Evolutionary conservation across 2,888 invertebrate genomes (phyloP).

Genomic region (Agrotis clavis): DNA sequence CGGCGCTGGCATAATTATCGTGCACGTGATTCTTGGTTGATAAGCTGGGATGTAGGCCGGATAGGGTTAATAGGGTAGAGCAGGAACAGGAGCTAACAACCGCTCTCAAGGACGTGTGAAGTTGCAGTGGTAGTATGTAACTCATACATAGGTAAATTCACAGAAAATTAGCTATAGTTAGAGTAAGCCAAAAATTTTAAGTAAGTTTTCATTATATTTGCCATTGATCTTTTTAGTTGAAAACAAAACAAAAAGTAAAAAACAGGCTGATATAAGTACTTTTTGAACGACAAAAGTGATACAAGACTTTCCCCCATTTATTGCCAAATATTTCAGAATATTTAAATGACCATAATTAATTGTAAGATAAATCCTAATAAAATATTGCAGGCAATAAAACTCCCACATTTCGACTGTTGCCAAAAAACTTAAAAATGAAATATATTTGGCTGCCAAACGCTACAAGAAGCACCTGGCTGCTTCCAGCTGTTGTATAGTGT

Average conservation of each 20-base stretch:
- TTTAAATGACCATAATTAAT: no score
- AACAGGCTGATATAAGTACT: no score
- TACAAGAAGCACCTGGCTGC: conserved; percentile 27
- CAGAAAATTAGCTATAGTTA: no score
- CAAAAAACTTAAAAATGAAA: conserved; percentile 21
- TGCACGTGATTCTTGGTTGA: conserved; percentile 40
- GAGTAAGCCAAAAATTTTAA: no score
- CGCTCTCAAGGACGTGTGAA: conserved; percentile 3
- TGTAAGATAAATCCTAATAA: background rate
- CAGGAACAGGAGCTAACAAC: conserved; percentile 4
- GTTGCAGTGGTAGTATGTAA: background rate
- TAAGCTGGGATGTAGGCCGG: conserved; percentile 44
- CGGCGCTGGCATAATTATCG: conserved; percentile 48
- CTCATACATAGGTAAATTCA: no score
- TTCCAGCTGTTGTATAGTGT: conserved; percentile 40
- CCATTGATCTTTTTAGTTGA: no score
- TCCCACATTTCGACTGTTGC: conserved; percentile 2
- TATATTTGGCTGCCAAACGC: conserved; percentile 26
- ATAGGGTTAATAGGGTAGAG: conserved; percentile 44
- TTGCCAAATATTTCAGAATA: no score
- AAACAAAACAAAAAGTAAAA: no score
- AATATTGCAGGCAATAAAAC: conserved; percentile 14
- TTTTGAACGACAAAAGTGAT: no score
- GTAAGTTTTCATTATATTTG: no score
- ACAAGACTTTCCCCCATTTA: no score